These are phyloP conservation scores for Maniola jurtina DNA, from an alignment of 1,140 invertebrate genomes.

Conservation along the genomic window DNA sequence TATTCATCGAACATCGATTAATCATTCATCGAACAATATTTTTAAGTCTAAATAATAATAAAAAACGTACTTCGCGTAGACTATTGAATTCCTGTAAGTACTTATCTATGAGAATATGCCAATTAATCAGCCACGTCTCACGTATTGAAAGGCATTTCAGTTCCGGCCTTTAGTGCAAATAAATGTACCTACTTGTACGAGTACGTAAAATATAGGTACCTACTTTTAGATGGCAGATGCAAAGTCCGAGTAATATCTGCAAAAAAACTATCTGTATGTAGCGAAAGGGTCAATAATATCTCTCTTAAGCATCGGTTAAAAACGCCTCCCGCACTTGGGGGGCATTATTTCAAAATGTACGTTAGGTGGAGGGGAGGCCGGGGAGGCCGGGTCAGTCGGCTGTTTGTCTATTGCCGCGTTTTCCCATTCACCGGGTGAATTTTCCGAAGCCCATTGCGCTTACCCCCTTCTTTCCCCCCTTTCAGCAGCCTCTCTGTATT, in stretches of 20 bases:
- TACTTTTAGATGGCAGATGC: too few relatives aligned
- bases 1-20: too few relatives aligned
- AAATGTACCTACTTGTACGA: too few relatives aligned
- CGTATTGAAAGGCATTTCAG: too few relatives aligned
- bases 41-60: too few relatives aligned
- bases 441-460: constrained; percentile 74
- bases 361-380: constrained; percentile 54
- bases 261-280: constrained; percentile 22
- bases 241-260: constrained; percentile 5
- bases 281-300: constrained; percentile 37
- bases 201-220: not conserved
- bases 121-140: too few relatives aligned
- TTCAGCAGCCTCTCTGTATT: constrained; percentile 64
- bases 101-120: too few relatives aligned
- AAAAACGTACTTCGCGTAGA: too few relatives aligned
- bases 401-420: constrained; percentile 77
- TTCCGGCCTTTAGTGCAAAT: too few relatives aligned
- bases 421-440: constrained; percentile 76
- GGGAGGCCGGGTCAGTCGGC: constrained; percentile 54
- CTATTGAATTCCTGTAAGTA: too few relatives aligned
- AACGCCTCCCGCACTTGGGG: constrained; percentile 56
- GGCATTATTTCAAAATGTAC: constrained; percentile 75
- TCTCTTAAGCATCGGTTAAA: constrained; percentile 52
- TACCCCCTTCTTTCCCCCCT: constrained; percentile 52
- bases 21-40: too few relatives aligned